Base-by-base conservation (phyloP, 2,113 vertebrate species). In the Stomatorhinus ivindoensis region DNA sequence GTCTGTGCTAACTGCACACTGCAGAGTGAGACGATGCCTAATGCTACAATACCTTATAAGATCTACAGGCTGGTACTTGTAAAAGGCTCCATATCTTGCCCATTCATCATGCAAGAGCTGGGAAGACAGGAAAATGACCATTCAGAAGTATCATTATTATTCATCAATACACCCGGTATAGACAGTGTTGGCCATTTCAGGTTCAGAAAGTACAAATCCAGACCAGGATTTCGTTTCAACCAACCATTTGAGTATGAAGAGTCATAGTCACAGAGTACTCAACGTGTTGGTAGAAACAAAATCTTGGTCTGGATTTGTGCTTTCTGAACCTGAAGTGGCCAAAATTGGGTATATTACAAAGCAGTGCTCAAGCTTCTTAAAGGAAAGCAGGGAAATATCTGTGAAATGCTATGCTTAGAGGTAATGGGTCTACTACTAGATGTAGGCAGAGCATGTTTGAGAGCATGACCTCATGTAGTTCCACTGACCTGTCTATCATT, bases 1-100 rank as follows among this genome's bases (percentile, higher is more conserved):
- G 7, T 46, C 21, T 46, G 11, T 46, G 42, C 44, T 35, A 19
- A 42, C 31, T 44, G n/a, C 76, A 21, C 39, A 8, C 21, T 46
- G 44, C 44, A 47, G 42, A 47, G 82, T 10, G 8, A 46, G 9
- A 21, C 44, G 0, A 47, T n/a, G 24, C 82, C 21, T 4, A 24
- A 4, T 84, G 44, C 17, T 42, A 47, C 1, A 35, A 93, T 96
- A 99, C 98, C 98, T 98, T 95, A 99, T 97, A 9, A 99, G 97
- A 92, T 99, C 96, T 88, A 99, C 95, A 91, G 98, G 98, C 92
- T 99, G 98, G 96, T 98, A 98, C 94, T 99, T 99, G 95, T 97
- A 99, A 93, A 99, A 99, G 31, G 94, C 98, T 89, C 97, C 96
- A 0, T 99, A 99, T 95, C 96, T 94, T 58, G 98, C 98, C 98